Evolutionary conservation across 2,797 vertebrate genomes (phyloP), one percentile per base, ranked within the genome.

Genomic region (Coranthus polyacanthus): DNA sequence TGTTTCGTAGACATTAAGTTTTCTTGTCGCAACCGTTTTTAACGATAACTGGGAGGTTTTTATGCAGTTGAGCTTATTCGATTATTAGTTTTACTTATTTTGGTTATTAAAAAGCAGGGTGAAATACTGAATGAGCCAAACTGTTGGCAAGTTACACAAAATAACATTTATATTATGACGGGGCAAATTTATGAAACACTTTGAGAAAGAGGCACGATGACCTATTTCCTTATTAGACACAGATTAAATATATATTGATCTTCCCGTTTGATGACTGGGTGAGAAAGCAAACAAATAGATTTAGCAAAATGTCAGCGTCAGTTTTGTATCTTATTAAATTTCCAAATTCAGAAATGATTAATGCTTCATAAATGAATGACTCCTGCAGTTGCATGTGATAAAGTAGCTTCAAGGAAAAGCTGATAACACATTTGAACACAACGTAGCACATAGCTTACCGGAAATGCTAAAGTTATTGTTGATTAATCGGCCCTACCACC

Each of bases 401-500:
- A 52, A 42, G 12, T 16, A 29, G 16, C 4, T 39, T 18, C 29
- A 8, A 12, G 12, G 36, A 10, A 45, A 21, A 39, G n/a, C n/a
- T n/a, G n/a, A n/a, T n/a, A 21, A 49, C 42, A 54, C 22, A n/a
- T 26, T 26, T 26, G 3, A 3, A 26, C 24, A 26, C 24, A 26
- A 3, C 3, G 3, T 26, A 26, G 24, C 7, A 1, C 21, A 9
- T 12, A 12, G 16, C 51, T 43, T 4, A 12, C 16, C 10, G 34
- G 29, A 46, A n/a, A 12, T 36, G 32, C 17, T 64, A 18, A 50
- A 26, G 51, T 58, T 41, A 58, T 51, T 24, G 4, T 42, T 72
- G 42, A 81, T 67, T 44, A 52, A 61, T 75, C 17, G 10, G 6
- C 22, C n/a, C n/a, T n/a, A n/a, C n/a, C n/a, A n/a, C n/a, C n/a